Evolutionary conservation across 2,888 invertebrate species (phyloP).

Genomic region (Lordiphosa fenestrarum): DNA sequence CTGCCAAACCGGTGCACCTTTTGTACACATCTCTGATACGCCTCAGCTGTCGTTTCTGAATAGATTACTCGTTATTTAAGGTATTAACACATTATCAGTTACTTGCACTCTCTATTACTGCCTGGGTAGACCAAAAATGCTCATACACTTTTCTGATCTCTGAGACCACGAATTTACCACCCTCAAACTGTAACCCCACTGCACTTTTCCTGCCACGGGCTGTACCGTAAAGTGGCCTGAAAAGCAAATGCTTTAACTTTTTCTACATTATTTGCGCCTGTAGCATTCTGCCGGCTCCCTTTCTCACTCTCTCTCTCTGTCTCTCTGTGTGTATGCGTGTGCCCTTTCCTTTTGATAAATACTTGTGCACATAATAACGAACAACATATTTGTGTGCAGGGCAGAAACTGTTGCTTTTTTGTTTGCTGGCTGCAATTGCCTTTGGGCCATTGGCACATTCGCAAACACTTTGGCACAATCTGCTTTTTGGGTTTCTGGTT

Average conservation of each 20-base stretch:
- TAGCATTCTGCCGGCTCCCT: background rate
- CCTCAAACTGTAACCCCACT: too few relatives aligned
- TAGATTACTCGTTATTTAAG: too few relatives aligned
- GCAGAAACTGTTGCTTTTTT: conserved; percentile 27
- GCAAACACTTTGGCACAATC: conserved; percentile 61
- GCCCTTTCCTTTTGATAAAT: conserved; percentile 44
- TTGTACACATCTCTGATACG: too few relatives aligned
- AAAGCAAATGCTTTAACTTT: background rate
- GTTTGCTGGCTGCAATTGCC: conserved; percentile 47
- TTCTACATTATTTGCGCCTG: background rate
- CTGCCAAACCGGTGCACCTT: too few relatives aligned
- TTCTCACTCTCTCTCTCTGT: conserved; percentile 15
- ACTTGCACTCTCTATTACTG: too few relatives aligned
- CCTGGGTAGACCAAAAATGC: too few relatives aligned
- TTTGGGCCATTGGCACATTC: conserved; percentile 62
- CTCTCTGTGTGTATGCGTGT: conserved; percentile 7
- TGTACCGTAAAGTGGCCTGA: conserved; percentile 1
- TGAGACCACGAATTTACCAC: too few relatives aligned
- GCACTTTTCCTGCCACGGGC: too few relatives aligned
- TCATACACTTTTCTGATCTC: too few relatives aligned
- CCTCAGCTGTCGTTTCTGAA: too few relatives aligned
- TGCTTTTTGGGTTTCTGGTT: conserved; percentile 28
- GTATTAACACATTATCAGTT: too few relatives aligned
- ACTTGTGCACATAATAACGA: conserved; percentile 54
- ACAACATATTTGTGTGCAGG: conserved; percentile 32